Conservation (phyloP, 92 coral and sea anemone genomes). For the Phenganax subtilis region DNA sequence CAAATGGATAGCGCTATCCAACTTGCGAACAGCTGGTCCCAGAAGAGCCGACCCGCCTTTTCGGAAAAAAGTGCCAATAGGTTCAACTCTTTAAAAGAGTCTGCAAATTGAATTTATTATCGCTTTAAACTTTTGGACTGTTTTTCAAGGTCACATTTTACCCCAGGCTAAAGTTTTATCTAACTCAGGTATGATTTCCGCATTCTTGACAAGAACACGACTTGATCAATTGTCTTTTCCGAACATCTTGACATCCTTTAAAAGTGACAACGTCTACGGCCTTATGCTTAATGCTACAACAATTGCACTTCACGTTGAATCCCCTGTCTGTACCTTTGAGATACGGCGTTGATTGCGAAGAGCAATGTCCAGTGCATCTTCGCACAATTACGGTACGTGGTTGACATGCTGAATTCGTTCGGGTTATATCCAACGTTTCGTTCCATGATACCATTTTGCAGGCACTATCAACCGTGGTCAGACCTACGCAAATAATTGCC, state of each 20-base stretch:
- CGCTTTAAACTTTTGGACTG: too few species aligned
- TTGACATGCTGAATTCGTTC: conserved; percentile 9
- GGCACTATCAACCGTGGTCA: neutral
- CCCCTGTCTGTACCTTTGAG: neutral
- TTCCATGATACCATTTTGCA: neutral
- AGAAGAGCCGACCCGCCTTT: too few species aligned
- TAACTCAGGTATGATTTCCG: too few species aligned
- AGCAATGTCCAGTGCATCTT: neutral
- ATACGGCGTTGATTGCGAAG: neutral
- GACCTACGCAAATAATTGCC: neutral
- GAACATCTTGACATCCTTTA: conserved; percentile 8
- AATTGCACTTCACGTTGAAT: neutral
- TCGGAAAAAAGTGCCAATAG: too few species aligned
- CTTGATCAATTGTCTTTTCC: conserved; percentile 1
- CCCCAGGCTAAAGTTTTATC: too few species aligned
- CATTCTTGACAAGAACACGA: neutral
- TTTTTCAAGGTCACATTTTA: too few species aligned
- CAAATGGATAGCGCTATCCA: too few species aligned
- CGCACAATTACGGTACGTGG: neutral
- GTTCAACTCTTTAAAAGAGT: too few species aligned
- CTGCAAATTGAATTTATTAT: too few species aligned
- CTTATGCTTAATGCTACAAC: neutral
- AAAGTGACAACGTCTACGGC: neutral
- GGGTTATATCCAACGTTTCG: neutral
- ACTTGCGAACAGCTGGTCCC: too few species aligned